A percentile compares a stretch with the other conserved stretches of the same genome.
Conservation (phyloP, 2,888 invertebrate genomes). For the Perizoma affinitatum region DNA sequence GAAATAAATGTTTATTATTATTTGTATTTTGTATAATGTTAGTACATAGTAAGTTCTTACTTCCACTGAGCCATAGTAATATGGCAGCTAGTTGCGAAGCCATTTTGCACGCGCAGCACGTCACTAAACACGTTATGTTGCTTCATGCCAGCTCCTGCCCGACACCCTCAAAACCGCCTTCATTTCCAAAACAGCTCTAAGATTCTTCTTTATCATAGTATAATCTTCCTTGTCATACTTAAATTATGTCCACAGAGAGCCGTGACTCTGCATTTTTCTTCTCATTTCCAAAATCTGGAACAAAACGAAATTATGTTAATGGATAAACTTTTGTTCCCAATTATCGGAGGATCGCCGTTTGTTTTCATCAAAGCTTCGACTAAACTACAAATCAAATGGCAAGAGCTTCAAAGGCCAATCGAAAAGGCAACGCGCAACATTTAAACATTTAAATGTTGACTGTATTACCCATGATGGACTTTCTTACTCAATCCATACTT, state of each 20-base stretch:
- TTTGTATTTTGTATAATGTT: conserved; percentile 23
- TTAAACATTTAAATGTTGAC: no score
- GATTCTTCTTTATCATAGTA: conserved; percentile 43
- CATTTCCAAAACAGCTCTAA: conserved; percentile 61
- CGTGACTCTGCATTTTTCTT: conserved; percentile 45
- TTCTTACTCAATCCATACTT: no score
- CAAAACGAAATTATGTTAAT: conserved; percentile 42
- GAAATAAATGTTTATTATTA: no score
- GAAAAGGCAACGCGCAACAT: no score
- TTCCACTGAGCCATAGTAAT: conserved; percentile 75
- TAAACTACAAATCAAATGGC: conserved; percentile 50
- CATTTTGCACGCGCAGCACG: conserved; percentile 58
- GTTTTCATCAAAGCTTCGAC: conserved; percentile 48
- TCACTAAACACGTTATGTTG: conserved; percentile 65
- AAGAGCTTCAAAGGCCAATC: conserved; percentile 16
- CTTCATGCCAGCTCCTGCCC: conserved; percentile 55
- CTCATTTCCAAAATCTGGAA: conserved; percentile 60
- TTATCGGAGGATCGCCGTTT: conserved; percentile 35
- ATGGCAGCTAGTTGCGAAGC: conserved; percentile 70
- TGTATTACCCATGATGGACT: no score
- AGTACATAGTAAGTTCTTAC: conserved; percentile 51
- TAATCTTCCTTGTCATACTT: conserved; percentile 52
- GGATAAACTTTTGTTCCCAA: conserved; percentile 40
- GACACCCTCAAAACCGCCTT: conserved; percentile 54
- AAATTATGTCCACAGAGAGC: conserved; percentile 43